These are phyloP conservation scores for Illadopsis cleaveri DNA, from an alignment of 2,113 vertebrate genomes.

Conservation along the genomic window DNA sequence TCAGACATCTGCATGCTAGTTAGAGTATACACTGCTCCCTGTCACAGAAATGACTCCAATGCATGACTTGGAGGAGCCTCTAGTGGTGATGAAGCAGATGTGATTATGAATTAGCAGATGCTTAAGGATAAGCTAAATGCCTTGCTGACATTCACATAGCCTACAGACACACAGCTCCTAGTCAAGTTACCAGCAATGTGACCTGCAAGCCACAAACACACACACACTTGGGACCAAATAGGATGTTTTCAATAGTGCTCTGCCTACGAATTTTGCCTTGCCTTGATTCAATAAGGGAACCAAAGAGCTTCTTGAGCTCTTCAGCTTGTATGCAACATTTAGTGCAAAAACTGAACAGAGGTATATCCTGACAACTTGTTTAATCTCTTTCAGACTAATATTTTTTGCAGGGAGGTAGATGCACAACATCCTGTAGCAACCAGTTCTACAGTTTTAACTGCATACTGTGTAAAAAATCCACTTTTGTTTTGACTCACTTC, in stretches of 20 bases:
- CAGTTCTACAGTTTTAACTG: neutral
- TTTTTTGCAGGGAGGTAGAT: neutral
- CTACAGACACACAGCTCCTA: neutral
- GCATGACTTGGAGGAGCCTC: conserved; percentile 58
- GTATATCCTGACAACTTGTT: neutral
- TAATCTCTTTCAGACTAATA: neutral
- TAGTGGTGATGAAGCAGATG: conserved; percentile 44
- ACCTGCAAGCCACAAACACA: neutral
- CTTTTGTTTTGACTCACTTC: neutral
- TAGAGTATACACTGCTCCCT: neutral
- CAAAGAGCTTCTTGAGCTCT: neutral
- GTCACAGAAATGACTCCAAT: neutral
- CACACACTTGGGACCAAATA: neutral
- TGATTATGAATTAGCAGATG: neutral
- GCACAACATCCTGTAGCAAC: neutral
- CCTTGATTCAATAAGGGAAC: neutral
- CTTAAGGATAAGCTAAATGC: neutral
- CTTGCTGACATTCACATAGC: neutral
- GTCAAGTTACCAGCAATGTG: neutral
- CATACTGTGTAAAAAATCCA: neutral
- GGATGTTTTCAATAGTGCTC: neutral
- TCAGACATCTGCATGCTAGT: neutral
- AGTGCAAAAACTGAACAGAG: neutral
- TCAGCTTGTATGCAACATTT: neutral
- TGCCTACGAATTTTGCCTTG: neutral